These are phyloP conservation scores for Echiichthys vipera DNA, from an alignment of 2,797 vertebrate genomes.

Conservation along the genomic window DNA sequence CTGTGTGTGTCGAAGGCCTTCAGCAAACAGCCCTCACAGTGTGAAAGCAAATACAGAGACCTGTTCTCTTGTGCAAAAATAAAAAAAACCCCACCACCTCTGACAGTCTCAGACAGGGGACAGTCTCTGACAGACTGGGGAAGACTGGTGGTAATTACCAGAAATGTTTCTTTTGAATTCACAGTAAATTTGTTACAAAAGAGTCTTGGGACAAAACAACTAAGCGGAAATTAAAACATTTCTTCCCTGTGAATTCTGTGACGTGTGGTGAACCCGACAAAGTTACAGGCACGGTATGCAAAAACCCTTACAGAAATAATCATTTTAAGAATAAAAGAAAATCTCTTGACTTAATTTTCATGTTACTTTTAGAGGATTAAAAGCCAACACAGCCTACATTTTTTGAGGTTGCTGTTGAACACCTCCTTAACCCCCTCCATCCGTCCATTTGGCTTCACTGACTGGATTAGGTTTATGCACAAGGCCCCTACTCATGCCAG, in stretches of 20 bases:
- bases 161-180: background rate
- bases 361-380: slow-evolving; percentile 51
- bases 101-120: slow-evolving; percentile 13
- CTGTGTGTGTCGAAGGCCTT: slow-evolving; percentile 77
- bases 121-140: too few species aligned
- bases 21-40: slow-evolving; percentile 79
- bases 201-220: slow-evolving; percentile 6
- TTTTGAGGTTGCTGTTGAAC: slow-evolving; percentile 42
- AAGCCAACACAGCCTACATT: slow-evolving; percentile 31
- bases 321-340: slow-evolving; percentile 15
- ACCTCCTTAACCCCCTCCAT: slow-evolving; percentile 56
- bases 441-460: slow-evolving; percentile 60
- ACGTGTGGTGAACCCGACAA: background rate
- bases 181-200: background rate
- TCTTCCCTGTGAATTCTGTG: background rate
- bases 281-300: background rate
- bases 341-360: slow-evolving; percentile 18
- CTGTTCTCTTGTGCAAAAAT: slow-evolving; percentile 30
- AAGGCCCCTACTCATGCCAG: slow-evolving; percentile 77
- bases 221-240: slow-evolving; percentile 42
- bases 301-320: slow-evolving; percentile 5
- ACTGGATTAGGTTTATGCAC: slow-evolving; percentile 77
- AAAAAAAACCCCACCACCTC: background rate
- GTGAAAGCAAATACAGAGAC: slow-evolving; percentile 69
- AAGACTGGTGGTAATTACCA: background rate